Evolutionary conservation across 2,797 vertebrate species (phyloP).

Genomic region (Pagetopsis macropterus): DNA sequence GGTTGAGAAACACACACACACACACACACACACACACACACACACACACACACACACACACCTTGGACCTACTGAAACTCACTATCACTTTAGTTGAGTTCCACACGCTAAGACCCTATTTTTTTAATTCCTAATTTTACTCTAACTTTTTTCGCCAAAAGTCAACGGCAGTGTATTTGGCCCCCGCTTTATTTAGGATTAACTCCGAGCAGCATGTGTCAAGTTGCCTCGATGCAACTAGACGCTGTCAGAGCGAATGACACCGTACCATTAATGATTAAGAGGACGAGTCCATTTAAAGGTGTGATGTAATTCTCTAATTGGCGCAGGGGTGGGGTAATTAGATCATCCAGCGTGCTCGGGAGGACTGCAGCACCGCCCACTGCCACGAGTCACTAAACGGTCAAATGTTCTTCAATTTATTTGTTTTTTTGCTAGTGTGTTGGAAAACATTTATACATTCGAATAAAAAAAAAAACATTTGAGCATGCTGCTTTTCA

Average conservation of each 20-base stretch:
- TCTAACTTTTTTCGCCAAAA: constrained; percentile 10
- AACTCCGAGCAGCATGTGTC: constrained; percentile 50
- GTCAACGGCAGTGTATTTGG: neutral
- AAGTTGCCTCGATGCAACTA: constrained; percentile 53
- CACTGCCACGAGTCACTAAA: constrained; percentile 22
- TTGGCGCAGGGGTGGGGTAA: constrained; percentile 66
- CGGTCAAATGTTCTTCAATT: constrained; percentile 1
- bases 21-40: neutral
- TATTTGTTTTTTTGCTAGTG: neutral
- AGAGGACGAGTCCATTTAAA: constrained; percentile 66
- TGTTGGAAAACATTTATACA: neutral
- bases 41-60: neutral
- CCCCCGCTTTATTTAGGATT: constrained; percentile 23
- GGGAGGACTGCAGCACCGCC: constrained; percentile 14
- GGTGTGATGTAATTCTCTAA: constrained; percentile 78
- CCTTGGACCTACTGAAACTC: neutral
- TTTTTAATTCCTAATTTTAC: too few relatives aligned
- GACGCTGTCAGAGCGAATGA: constrained; percentile 56
- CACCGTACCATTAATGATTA: constrained; percentile 74
- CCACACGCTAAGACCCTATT: neutral
- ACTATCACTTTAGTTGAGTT: neutral
- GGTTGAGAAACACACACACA: neutral
- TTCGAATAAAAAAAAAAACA: neutral
- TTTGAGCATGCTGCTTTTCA: neutral
- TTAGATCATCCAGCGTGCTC: constrained; percentile 63